Evolutionary conservation across 2,113 vertebrate species (phyloP), one percentile per base, ranked within the genome.

Genomic region (Lamprologus speciosus): DNA sequence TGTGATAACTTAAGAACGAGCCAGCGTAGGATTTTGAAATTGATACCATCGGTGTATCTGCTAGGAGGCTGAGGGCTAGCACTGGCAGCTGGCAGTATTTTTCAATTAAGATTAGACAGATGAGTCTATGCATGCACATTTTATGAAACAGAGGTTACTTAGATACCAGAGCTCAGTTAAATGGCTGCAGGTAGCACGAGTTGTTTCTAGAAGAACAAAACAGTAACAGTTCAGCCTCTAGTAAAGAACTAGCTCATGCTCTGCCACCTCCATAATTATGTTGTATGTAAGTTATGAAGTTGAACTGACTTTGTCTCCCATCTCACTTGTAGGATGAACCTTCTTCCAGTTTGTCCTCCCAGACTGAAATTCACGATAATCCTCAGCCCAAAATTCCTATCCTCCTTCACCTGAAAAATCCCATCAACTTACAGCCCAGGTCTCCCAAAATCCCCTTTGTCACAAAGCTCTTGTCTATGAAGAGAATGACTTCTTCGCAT

Each of bases 361-460:
- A 68, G 54, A 40, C 50, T 10, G 10, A 14, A 21, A n/a, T 50
- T 60, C 45, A 51, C 12, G 0, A 42, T 58, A 68, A 6, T 16
- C 12, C 50, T 13, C 81, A 65, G 57, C 85, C 87, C 23, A 81
- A 82, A 50, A 89, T 89, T 1, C 90, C 93, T 2, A 87, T 90
- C 54, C 78, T 87, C 3, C 63, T 90, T 1, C 86, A 87, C 19
- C 31, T 90, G 5, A 88, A 47, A 26, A 23, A 84, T n/a, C 85
- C 85, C 37, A 55, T 86, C 42, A 80, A 50, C 1, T 12, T 82
- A 6, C 85, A 84, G 58, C 47, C 87, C 7, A 57, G 42, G 6
- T 55, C 33, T 47, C 47, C 82, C 3, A 89, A 68, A 84, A 17
- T 8, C 11, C 37, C 73, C 11, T 13, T 37, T 3, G 21, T 90